Base-by-base conservation (phyloP, 92 coral and sea anemone genomes). In the Porites lobata region DNA sequence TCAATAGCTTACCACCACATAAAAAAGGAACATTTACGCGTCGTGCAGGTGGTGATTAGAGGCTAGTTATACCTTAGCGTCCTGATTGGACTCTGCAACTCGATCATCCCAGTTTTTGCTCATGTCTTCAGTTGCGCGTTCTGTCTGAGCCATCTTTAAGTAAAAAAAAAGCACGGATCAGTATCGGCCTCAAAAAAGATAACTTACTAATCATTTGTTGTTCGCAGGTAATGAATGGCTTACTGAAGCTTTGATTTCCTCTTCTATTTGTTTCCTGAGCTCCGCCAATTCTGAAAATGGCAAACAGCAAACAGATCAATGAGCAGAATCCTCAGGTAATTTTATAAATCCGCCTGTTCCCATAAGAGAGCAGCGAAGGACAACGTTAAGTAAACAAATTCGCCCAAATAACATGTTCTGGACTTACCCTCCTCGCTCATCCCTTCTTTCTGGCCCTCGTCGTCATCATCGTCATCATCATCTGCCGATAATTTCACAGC, bases 231-330 rank as follows among this genome's bases (percentile, higher is more conserved):
- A 17, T 29, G 15, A 17, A 53, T 12, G 29, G 32, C 96, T 85
- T 61, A 96, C 99, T 80, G 98, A 92, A 7, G 96, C 98, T 76
- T 82, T 81, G 50, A 96, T 87, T 75, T 96, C 99, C 66, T 95
- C 99, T 69, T 96, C 99, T 19, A 96, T 96, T 79, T 96, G 94
- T 76, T 96, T 96, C 72, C 99, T 92, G 59, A 96, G 88, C 53
- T 96, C 98, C 9, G 96, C 98, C 92, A 96, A 82, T 85, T 96
- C 99, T 96, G 71, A 20, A 88, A 78, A 69, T 58, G 63, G 17
- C 63, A 58, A 38, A 38, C 47, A 38, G 47, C 47, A 38, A 38
- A 38, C 47, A 38, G 47, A 38, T 38, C 47, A 38, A 38, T 38
- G 6, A 38, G 5, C 6, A 38, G 47, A 38, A 38, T 38, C 47